Percentiles rank a stretch among this genome's conserved stretches.
Conservation (phyloP, 2,797 vertebrate genomes). For the Pitangus sulphuratus region DNA sequence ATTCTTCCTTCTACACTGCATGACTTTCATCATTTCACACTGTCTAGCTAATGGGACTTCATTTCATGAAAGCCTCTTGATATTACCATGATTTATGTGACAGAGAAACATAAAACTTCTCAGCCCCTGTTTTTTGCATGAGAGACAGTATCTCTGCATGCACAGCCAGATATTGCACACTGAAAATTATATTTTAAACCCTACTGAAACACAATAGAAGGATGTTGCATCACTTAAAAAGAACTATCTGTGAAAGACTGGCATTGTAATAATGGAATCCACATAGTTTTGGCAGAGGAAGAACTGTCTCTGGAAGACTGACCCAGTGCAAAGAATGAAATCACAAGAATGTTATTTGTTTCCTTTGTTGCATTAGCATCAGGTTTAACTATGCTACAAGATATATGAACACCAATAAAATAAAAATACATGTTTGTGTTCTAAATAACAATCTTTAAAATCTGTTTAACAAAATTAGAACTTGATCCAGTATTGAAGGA, state of each 20-base stretch:
- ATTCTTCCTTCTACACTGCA: not conserved
- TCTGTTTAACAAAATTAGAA: not conserved
- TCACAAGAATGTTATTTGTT: not conserved
- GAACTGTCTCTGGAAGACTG: not conserved
- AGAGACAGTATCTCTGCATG: not conserved
- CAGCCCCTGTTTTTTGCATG: not conserved
- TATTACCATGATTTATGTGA: not conserved
- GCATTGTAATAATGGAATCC: not conserved
- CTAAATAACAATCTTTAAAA: not conserved
- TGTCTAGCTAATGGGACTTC: not conserved
- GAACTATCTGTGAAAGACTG: not conserved
- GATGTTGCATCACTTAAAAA: not conserved
- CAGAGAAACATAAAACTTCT: not conserved
- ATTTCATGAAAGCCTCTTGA: not conserved
- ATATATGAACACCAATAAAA: not conserved
- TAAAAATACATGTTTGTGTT: not conserved
- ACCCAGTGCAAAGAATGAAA: not conserved
- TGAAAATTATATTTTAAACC: not conserved
- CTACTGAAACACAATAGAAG: not conserved
- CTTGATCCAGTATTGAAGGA: not conserved
- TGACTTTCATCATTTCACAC: not conserved
- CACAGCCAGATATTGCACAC: not conserved
- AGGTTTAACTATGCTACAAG: not conserved
- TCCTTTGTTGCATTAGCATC: not conserved
- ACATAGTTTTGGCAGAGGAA: not conserved